These are phyloP conservation scores for Glomeris marginata DNA, from an alignment of 2,888 invertebrate species.

Conservation along the genomic window DNA sequence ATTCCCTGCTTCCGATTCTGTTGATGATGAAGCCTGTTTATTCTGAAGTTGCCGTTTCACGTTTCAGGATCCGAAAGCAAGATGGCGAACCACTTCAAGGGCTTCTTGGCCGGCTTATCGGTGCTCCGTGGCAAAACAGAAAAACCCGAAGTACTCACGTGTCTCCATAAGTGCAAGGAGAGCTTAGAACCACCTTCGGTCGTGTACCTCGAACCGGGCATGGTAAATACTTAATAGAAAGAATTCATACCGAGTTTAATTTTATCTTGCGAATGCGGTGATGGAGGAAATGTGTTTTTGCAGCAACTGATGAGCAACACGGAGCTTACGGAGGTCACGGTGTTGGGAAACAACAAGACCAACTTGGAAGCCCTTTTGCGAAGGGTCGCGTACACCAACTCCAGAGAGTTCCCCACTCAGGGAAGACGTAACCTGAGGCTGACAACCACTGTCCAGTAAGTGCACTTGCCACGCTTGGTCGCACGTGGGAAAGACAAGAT, in stretches of 20 bases:
- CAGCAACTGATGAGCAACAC: conserved; percentile 16
- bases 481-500: no score
- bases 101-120: conserved; percentile 76
- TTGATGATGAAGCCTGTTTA: no score
- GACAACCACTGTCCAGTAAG: conserved; percentile 59
- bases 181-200: conserved; percentile 59
- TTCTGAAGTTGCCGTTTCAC: no score
- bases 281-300: background rate
- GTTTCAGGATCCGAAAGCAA: conserved; percentile 62
- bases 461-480: background rate
- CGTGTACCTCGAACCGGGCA: conserved; percentile 58
- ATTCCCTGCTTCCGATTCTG: no score
- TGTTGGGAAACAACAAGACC: conserved; percentile 77
- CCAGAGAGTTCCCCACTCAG: conserved; percentile 82
- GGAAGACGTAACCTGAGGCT: conserved; percentile 75
- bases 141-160: conserved; percentile 53
- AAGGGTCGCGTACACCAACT: conserved; percentile 81
- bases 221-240: conserved; percentile 36
- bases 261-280: background rate
- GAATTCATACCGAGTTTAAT: background rate
- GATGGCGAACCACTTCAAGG: conserved; percentile 77
- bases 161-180: conserved; percentile 68
- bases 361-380: conserved; percentile 75
- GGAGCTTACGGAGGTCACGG: conserved; percentile 72
- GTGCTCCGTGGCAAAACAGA: conserved; percentile 60